These are phyloP conservation scores for Nansenia antarctica DNA, from an alignment of 2,113 vertebrate genomes.

Conservation along the genomic window DNA sequence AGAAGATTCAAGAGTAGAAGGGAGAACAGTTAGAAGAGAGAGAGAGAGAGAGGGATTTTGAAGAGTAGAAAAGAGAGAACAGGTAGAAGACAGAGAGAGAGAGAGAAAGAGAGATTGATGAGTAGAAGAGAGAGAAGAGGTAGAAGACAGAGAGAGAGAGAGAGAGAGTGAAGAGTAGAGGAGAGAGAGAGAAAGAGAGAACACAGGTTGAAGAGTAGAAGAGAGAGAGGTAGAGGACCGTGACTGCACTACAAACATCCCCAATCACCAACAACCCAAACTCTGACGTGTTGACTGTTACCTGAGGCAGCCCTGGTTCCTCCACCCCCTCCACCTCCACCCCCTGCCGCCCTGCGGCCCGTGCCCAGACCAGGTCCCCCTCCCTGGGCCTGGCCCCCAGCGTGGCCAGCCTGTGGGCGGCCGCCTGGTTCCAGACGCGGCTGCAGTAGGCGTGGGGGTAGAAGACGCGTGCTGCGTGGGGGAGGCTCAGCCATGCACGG, in stretches of 20 bases:
- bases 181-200: too few relatives aligned
- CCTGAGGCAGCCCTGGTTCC: slow-evolving; percentile 45
- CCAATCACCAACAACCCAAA: neutral
- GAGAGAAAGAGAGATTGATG: too few relatives aligned
- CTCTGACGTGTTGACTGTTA: slow-evolving; percentile 9
- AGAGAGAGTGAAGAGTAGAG: too few relatives aligned
- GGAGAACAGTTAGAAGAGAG: too few relatives aligned
- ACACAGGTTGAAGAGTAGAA: neutral
- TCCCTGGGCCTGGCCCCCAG: slow-evolving; percentile 78
- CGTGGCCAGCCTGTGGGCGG: slow-evolving; percentile 76
- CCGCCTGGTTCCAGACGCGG: slow-evolving; percentile 91
- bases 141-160: too few relatives aligned
- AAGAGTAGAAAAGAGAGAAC: too few relatives aligned
- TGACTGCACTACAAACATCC: too few relatives aligned
- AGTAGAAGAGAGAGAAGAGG: too few relatives aligned
- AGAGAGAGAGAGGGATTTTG: too few relatives aligned
- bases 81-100: too few relatives aligned
- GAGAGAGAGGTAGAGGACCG: too few relatives aligned
- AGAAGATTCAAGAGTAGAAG: too few relatives aligned
- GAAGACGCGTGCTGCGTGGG: slow-evolving; percentile 89
- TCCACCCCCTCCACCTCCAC: slow-evolving; percentile 35
- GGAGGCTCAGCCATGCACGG: slow-evolving; percentile 89
- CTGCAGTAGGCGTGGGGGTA: slow-evolving; percentile 94
- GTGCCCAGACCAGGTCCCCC: slow-evolving; percentile 86
- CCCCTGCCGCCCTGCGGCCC: slow-evolving; percentile 5